Base-by-base conservation (phyloP, 2,888 invertebrate genomes). In the Drosophila infuscata region DNA sequence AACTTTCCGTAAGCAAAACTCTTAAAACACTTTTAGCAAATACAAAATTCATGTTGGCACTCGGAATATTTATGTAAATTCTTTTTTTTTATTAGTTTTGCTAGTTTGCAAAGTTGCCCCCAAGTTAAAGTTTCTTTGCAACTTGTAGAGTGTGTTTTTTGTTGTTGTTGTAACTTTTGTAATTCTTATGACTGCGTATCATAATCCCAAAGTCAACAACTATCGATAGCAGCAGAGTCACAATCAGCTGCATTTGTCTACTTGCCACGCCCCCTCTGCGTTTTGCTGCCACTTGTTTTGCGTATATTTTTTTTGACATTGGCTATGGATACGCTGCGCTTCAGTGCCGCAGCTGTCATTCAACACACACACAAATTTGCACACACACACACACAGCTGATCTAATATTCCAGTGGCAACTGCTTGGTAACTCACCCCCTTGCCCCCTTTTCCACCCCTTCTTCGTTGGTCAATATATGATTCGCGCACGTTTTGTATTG, bases 401-500 rank as follows among this genome's bases (percentile, higher is more conserved):
- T 53, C 58, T 33, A 53, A 59, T 33, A 41, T 52, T 29, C 32
- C 56, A 56, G 73, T 30, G 43, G 25, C 41, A 49, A 74, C 62
- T 30, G 60, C 49, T 46, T 20, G 20, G 25, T 25, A 25, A 25
- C 25, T 2, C 20, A 25, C 20, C 20, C 20, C 11, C 17, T 20
- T 43, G 43, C 11, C 11, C 11, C 11, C 11, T 2, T 4, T 9
- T 1, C 3, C n/a, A 3, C 15, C 41, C 48, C 30, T 17, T 2
- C 6, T 76, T 70, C 49, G 36, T 9, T 15, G 25, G 29, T 25
- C 79, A 69, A 69, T 80, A 30, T 56, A 51, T 61, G 77, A 74
- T 70, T 52, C 62, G 81, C 66, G 65, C 82, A 68, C 74, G 79
- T 84, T 82, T 82, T 82, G 69, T 76, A 83, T 83, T 74, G 67